phyloP scores from a whole-genome alignment of 2,888 invertebrate genomes.

The Pseudococcus viburni region DNA sequence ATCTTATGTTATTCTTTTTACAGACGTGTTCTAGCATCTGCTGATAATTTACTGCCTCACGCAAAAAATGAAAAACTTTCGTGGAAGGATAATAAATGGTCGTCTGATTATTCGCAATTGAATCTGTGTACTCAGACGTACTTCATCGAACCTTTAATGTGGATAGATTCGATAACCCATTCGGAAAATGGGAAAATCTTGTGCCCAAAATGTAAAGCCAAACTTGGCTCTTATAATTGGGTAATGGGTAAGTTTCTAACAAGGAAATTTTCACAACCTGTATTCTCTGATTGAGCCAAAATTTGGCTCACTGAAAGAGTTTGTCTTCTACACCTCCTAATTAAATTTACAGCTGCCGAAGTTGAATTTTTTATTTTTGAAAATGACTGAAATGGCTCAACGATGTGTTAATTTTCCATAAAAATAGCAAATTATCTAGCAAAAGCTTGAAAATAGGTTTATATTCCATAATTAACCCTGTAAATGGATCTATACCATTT shows the following conservation, averaged over 20 bases:
- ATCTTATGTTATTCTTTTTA: constrained; percentile 63
- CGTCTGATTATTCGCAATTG: constrained; percentile 61
- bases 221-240: constrained; percentile 94
- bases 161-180: constrained; percentile 85
- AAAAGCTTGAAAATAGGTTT: no score
- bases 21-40: constrained; percentile 84
- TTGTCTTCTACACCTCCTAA: no score
- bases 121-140: constrained; percentile 80
- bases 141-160: constrained; percentile 90
- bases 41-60: constrained; percentile 85
- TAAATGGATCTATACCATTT: no score
- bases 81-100: constrained; percentile 72
- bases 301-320: no score
- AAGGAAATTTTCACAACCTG: no score
- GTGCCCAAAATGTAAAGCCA: constrained; percentile 87
- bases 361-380: no score
- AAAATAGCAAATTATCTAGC: no score
- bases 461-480: no score
- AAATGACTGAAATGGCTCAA: no score
- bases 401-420: no score
- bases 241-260: constrained; percentile 77
- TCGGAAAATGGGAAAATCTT: constrained; percentile 85
- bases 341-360: no score
- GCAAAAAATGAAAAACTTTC: constrained; percentile 74
- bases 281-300: no score